phyloP scores from a whole-genome alignment of 2,888 invertebrate genomes.

The Caradrina clavipalpis region DNA sequence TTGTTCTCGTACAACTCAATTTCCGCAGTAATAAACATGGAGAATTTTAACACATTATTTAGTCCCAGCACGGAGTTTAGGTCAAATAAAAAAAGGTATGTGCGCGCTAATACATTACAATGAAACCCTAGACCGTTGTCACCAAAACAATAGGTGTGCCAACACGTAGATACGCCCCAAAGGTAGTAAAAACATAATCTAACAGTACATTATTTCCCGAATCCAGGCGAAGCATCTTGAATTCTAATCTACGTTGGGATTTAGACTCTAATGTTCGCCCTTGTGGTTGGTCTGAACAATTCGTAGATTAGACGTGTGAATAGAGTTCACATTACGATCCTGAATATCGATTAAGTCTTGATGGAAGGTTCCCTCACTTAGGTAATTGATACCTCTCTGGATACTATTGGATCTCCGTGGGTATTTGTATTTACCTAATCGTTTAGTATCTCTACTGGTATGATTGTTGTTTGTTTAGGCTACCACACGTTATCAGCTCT shows the following conservation, averaged over 20 bases:
- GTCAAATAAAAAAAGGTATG: not conserved
- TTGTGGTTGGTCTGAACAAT: conserved; percentile 19
- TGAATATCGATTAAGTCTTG: conserved; percentile 38
- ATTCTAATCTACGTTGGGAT: conserved; percentile 13
- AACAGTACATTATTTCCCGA: conserved; percentile 14
- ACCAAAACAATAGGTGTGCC: conserved; percentile 25
- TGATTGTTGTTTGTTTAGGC: too few relatives aligned
- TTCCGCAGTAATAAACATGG: too few relatives aligned
- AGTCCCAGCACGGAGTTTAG: not conserved
- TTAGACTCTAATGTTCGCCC: not conserved
- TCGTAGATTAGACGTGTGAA: conserved; percentile 13
- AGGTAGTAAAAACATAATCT: conserved; percentile 18
- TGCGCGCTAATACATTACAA: not conserved
- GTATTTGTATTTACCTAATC: conserved; percentile 7
- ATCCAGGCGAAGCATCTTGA: conserved; percentile 7
- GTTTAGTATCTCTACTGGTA: not conserved
- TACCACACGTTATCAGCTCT: too few relatives aligned
- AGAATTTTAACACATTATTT: not conserved
- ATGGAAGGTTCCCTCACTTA: conserved; percentile 32
- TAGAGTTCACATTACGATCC: conserved; percentile 8
- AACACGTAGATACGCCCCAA: not conserved
- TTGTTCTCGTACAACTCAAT: too few relatives aligned
- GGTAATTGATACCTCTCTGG: conserved; percentile 36
- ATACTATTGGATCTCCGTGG: not conserved
- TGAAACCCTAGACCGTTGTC: not conserved